phyloP scores from a whole-genome alignment of 1,140 invertebrate species.

The Cydia amplana region DNA sequence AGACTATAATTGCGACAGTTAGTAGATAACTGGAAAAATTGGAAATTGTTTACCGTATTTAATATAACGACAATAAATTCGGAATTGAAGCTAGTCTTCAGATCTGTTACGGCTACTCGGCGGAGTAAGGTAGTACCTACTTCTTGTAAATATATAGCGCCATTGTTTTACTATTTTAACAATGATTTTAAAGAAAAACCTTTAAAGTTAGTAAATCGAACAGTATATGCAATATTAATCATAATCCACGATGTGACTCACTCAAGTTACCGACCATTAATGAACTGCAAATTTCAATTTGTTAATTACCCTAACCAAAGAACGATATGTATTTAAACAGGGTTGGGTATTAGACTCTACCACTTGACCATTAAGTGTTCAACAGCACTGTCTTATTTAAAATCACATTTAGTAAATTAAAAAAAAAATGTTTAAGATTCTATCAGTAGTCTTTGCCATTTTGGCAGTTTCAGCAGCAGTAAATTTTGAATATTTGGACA shows the following conservation, averaged over 20 bases:
- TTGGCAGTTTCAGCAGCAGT: conserved; percentile 4
- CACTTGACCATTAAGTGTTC: not conserved
- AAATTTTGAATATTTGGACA: not conserved
- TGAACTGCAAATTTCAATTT: not conserved
- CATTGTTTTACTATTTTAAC: not conserved
- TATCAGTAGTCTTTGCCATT: not conserved
- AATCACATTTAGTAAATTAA: not conserved
- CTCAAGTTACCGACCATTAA: not conserved
- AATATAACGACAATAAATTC: too few relatives aligned
- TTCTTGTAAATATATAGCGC: too few relatives aligned
- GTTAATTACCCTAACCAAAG: not conserved
- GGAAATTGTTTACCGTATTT: too few relatives aligned
- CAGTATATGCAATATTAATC: not conserved
- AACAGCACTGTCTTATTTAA: not conserved
- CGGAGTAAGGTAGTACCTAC: too few relatives aligned
- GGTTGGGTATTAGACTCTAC: not conserved
- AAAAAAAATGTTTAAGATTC: not conserved
- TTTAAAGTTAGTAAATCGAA: not conserved
- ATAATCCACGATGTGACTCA: not conserved
- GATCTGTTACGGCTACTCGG: too few relatives aligned
- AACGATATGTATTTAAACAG: not conserved
- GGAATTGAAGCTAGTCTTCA: too few relatives aligned
- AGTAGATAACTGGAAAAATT: too few relatives aligned
- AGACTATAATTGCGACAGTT: too few relatives aligned
- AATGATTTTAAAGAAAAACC: not conserved